Percentiles rank a stretch among this genome's conserved stretches.
These are phyloP conservation scores for Zygogramma bicolorata DNA, from an alignment of 2,888 invertebrate genomes.

Conservation along the genomic window DNA sequence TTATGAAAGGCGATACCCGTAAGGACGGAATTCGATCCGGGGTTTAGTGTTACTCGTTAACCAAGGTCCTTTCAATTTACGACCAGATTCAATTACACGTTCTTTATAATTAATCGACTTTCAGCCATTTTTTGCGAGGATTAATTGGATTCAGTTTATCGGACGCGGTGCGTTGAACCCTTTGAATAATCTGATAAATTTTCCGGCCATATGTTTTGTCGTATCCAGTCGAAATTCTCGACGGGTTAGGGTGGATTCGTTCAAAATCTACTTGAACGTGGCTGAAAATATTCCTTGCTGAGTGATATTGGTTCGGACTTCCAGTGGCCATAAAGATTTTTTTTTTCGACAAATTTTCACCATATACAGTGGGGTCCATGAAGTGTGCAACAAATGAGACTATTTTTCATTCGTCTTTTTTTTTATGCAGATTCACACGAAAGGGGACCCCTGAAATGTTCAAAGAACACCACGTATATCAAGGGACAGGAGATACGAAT, in stretches of 20 bases:
- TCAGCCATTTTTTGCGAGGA: neutral
- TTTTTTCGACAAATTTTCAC: too few species aligned
- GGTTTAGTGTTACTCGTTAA: conserved; percentile 21
- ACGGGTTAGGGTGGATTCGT: neutral
- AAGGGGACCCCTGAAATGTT: too few species aligned
- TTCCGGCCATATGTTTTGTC: neutral
- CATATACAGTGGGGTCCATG: too few species aligned
- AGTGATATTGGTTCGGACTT: too few species aligned
- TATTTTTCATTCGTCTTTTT: too few species aligned
- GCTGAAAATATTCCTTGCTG: too few species aligned
- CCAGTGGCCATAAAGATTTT: too few species aligned
- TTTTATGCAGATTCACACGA: too few species aligned
- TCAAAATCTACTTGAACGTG: too few species aligned
- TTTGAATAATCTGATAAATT: conserved; percentile 1
- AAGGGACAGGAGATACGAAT: too few species aligned
- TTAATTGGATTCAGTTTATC: conserved; percentile 14
- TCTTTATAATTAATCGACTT: conserved; percentile 9
- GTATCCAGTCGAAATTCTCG: neutral
- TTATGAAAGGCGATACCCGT: conserved; percentile 8
- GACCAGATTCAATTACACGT: conserved; percentile 18
- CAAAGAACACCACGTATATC: too few species aligned
- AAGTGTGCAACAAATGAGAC: too few species aligned
- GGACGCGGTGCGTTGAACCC: neutral
- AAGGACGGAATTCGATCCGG: conserved; percentile 5
- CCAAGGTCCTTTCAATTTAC: conserved; percentile 14